A percentile compares a stretch with the other conserved stretches of the same genome.
Conservation (phyloP, 2,888 invertebrate genomes). For the Carterocephalus palaemon region DNA sequence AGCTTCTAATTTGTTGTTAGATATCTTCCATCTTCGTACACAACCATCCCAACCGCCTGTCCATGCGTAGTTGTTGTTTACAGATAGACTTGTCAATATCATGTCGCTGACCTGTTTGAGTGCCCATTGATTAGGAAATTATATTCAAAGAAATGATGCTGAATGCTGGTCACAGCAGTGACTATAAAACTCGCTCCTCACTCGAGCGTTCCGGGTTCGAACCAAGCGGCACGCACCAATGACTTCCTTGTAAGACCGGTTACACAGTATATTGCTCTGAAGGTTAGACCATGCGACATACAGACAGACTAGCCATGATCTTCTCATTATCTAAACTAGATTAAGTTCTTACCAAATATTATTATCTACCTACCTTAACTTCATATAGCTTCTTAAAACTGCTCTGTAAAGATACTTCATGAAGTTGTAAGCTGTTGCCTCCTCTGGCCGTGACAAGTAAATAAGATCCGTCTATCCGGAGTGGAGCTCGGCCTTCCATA, state of each 20-base stretch:
- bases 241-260: too few relatives aligned
- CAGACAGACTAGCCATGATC: too few relatives aligned
- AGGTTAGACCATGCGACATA: too few relatives aligned
- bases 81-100: constrained; percentile 71
- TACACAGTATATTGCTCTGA: too few relatives aligned
- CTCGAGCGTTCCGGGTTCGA: too few relatives aligned
- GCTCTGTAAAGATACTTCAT: constrained; percentile 66
- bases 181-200: too few relatives aligned
- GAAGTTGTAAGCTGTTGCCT: constrained; percentile 76
- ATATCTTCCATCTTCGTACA: constrained; percentile 63
- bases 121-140: too few relatives aligned
- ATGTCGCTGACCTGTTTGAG: constrained; percentile 64
- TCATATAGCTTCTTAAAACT: constrained; percentile 73
- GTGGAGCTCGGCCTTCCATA: constrained; percentile 78
- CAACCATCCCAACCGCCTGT: constrained; percentile 79
- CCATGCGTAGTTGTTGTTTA: constrained; percentile 65
- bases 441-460: constrained; percentile 71
- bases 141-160: too few relatives aligned
- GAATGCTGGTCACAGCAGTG: too few relatives aligned
- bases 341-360: too few relatives aligned
- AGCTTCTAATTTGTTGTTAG: constrained; percentile 48
- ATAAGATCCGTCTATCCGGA: constrained; percentile 64
- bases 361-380: constrained; percentile 78
- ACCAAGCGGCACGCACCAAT: too few relatives aligned
- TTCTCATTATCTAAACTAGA: too few relatives aligned